phyloP scores from a whole-genome alignment of 2,888 invertebrate genomes.

The Thera obeliscata region DNA sequence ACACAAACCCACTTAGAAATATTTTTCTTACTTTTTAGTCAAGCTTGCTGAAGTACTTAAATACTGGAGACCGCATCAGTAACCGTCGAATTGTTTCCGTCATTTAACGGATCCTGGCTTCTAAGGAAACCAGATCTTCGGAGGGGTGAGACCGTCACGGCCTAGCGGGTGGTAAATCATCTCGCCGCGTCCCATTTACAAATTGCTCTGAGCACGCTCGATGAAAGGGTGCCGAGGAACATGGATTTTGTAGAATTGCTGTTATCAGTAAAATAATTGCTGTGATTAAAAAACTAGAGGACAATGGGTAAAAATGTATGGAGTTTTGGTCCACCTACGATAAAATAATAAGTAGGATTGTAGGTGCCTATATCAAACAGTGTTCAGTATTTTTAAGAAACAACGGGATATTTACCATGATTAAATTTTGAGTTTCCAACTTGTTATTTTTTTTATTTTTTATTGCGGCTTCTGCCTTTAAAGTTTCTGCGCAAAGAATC shows the following conservation, averaged over 20 bases:
- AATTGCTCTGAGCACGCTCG: constrained; percentile 69
- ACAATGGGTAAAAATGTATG: too few relatives aligned
- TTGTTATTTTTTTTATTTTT: neutral
- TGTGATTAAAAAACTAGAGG: too few relatives aligned
- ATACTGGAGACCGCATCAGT: too few relatives aligned
- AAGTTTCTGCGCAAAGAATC: constrained; percentile 33
- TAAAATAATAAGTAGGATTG: too few relatives aligned
- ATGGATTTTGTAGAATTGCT: constrained; percentile 22
- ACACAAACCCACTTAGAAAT: too few relatives aligned
- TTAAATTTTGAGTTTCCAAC: too few relatives aligned
- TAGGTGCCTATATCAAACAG: too few relatives aligned
- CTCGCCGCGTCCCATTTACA: constrained; percentile 72
- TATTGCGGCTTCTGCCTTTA: constrained; percentile 23
- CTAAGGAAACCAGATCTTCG: neutral
- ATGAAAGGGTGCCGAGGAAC: constrained; percentile 52
- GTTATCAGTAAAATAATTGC: neutral
- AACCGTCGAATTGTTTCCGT: neutral
- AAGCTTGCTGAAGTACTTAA: too few relatives aligned
- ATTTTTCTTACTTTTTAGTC: too few relatives aligned
- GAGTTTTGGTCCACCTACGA: too few relatives aligned
- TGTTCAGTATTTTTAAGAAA: too few relatives aligned
- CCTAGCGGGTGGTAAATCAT: constrained; percentile 56
- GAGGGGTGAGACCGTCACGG: constrained; percentile 28
- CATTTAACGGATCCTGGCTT: constrained; percentile 1
- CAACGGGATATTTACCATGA: too few relatives aligned